A percentile compares a stretch with the other conserved stretches of the same genome.
Evolutionary conservation across 1,140 invertebrate genomes (phyloP).

Genomic region (Hylaeus anthracinus): DNA sequence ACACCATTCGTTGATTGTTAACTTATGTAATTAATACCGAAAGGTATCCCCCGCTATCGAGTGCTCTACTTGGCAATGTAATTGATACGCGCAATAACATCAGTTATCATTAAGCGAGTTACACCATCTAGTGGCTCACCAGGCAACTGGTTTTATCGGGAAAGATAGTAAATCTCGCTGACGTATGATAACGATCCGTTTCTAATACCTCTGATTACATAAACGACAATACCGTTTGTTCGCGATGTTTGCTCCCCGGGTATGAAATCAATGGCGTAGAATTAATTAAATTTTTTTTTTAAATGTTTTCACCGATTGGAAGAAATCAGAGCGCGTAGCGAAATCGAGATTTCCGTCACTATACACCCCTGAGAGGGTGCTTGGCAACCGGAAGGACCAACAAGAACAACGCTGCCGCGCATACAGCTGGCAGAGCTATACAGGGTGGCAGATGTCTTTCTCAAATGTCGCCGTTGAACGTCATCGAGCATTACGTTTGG

Average conservation of each 20-base stretch:
- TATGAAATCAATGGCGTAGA: no score
- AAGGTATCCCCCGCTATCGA: neutral
- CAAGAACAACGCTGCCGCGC: conserved; percentile 43
- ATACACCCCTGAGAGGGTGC: conserved; percentile 52
- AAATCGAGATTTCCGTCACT: neutral
- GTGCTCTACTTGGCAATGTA: conserved; percentile 20
- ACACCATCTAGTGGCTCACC: conserved; percentile 12
- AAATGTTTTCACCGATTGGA: no score
- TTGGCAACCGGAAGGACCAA: conserved; percentile 65
- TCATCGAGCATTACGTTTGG: conserved; percentile 38
- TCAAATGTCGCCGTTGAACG: conserved; percentile 58
- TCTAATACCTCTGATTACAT: neutral
- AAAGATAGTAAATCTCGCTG: neutral
- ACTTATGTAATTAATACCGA: neutral
- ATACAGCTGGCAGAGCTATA: conserved; percentile 56
- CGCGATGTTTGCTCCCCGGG: neutral
- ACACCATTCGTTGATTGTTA: conserved; percentile 1
- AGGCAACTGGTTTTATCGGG: neutral
- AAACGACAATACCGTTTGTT: neutral
- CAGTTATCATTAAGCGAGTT: conserved; percentile 9
- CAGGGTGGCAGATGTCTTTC: conserved; percentile 61
- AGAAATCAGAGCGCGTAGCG: neutral
- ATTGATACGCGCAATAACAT: conserved; percentile 17
- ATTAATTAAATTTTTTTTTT: no score
- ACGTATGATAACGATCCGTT: neutral